Conservation (phyloP, 2,113 vertebrate species). For the Dasyurus viverrinus region DNA sequence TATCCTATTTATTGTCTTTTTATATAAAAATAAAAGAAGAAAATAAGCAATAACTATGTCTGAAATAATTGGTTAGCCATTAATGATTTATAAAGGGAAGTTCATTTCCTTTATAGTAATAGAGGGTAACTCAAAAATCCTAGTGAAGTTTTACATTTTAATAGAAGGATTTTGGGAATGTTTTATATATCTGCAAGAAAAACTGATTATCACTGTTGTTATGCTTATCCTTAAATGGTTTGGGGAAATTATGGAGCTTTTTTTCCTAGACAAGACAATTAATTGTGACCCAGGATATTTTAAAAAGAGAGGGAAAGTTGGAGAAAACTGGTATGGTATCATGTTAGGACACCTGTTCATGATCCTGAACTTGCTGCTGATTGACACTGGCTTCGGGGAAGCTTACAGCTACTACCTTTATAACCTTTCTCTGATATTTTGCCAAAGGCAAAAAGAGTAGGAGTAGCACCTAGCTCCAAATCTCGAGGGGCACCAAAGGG, state of each 20-base stretch:
- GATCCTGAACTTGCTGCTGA: not conserved
- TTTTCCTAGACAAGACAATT: not conserved
- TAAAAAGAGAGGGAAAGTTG: not conserved
- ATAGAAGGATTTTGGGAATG: not conserved
- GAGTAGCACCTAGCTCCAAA: slow-evolving; percentile 10
- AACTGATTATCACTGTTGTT: not conserved
- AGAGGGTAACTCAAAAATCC: not conserved
- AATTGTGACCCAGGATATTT: not conserved
- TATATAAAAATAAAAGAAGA: not conserved
- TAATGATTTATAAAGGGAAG: not conserved
- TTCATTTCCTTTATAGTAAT: not conserved
- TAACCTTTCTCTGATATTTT: not conserved
- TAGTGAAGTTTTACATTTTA: not conserved
- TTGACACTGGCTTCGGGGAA: not conserved
- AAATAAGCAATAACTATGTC: not conserved
- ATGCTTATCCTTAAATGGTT: not conserved
- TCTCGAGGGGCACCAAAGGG: slow-evolving; percentile 15
- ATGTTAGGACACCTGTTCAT: not conserved
- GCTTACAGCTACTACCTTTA: not conserved
- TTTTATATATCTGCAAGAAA: not conserved
- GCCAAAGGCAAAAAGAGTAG: slow-evolving; percentile 17
- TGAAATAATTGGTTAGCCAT: not conserved
- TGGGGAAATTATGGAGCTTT: not conserved
- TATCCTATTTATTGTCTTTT: not conserved
- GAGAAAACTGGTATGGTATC: not conserved